Conservation (phyloP, 2,797 vertebrate species). For the Jordanella pulchra region DNA sequence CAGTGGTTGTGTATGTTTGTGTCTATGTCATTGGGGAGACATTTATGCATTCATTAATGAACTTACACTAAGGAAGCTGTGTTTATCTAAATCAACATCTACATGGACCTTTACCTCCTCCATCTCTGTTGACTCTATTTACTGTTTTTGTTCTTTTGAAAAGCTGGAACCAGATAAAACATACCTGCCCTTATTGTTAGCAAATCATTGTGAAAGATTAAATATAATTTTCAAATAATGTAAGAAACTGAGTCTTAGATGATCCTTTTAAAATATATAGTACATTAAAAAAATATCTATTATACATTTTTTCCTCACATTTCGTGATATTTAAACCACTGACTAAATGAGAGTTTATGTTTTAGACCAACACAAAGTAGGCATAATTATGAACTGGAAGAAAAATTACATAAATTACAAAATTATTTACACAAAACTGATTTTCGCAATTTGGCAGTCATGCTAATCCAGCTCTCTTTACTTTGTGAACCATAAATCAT, state of each 20-base stretch:
- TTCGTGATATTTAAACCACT: neutral
- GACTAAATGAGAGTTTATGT: neutral
- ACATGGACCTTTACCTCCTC: slow-evolving; percentile 48
- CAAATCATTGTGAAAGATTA: slow-evolving; percentile 2
- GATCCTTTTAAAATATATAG: neutral
- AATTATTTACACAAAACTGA: neutral
- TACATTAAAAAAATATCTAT: neutral
- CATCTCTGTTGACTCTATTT: slow-evolving; percentile 39
- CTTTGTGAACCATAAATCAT: neutral
- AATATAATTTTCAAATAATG: neutral
- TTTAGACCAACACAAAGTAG: neutral
- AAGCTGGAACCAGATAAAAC: slow-evolving; percentile 10
- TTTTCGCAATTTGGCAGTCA: neutral
- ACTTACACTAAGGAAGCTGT: slow-evolving; percentile 66
- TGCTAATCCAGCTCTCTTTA: too few species aligned
- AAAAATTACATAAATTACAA: neutral
- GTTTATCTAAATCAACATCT: slow-evolving; percentile 69
- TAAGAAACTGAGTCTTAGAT: neutral
- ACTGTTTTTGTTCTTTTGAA: slow-evolving; percentile 2
- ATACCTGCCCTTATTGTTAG: slow-evolving; percentile 14
- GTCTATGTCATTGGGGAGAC: slow-evolving; percentile 52
- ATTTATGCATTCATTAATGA: slow-evolving; percentile 70
- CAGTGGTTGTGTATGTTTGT: slow-evolving; percentile 47
- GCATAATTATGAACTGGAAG: neutral
- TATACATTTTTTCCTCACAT: neutral